Conservation (phyloP, 1,140 invertebrate species). For the Papilio polyxenes region DNA sequence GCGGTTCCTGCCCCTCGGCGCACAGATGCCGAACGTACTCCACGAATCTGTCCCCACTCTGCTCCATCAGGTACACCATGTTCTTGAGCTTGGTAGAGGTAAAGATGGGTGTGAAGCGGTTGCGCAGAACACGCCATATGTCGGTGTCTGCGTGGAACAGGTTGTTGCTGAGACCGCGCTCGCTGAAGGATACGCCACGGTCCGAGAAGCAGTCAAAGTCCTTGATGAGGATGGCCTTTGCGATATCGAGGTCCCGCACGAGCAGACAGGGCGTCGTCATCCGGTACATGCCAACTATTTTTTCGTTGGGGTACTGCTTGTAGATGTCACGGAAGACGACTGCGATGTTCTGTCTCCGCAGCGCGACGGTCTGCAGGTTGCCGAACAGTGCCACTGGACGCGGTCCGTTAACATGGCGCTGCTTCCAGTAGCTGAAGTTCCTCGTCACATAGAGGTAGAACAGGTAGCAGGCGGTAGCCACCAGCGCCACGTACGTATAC, state of each 20-base stretch:
- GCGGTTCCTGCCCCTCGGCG: constrained; percentile 50
- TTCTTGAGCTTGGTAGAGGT: constrained; percentile 82
- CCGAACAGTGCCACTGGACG: constrained; percentile 47
- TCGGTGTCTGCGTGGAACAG: constrained; percentile 76
- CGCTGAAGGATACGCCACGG: constrained; percentile 73
- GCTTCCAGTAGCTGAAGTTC: constrained; percentile 50
- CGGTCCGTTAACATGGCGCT: constrained; percentile 44
- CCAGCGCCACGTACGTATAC: neutral
- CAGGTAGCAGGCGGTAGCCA: neutral
- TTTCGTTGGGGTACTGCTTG: constrained; percentile 53
- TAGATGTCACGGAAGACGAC: constrained; percentile 51
- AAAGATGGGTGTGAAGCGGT: constrained; percentile 81
- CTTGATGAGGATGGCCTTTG: constrained; percentile 82
- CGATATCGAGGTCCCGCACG: constrained; percentile 81
- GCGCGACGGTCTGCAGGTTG: constrained; percentile 46
- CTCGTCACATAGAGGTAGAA: constrained; percentile 46
- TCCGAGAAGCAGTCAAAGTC: constrained; percentile 67
- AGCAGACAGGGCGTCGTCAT: constrained; percentile 76
- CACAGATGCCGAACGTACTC: constrained; percentile 49
- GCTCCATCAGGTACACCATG: constrained; percentile 75
- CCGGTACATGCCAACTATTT: constrained; percentile 61
- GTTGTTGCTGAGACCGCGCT: constrained; percentile 76
- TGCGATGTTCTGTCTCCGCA: constrained; percentile 45
- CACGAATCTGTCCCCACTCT: constrained; percentile 62
- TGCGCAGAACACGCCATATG: constrained; percentile 81